Evolutionary conservation across 2,113 vertebrate genomes (phyloP), one percentile per base, ranked within the genome.

Genomic region (Corythornis cristatus): DNA sequence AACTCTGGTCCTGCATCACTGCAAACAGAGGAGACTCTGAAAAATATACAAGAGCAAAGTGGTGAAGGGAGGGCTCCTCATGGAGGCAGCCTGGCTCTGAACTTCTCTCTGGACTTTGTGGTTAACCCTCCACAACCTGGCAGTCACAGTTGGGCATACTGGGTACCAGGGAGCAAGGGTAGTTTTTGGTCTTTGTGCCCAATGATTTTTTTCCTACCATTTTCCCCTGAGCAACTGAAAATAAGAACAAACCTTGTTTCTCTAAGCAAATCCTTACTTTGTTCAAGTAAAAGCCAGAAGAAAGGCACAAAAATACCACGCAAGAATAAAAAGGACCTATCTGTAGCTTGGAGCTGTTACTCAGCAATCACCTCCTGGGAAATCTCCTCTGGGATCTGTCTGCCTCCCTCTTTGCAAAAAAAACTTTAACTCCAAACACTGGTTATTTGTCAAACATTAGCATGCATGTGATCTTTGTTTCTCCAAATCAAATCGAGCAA

Each of bases 401-500:
- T 71, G 67, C 88, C 37, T 84, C 40, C 56, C 31, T 43, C 70
- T 77, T 67, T 4, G 11, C 57, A 90, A 92, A 88, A 94, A 90
- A 94, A 90, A 90, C 93, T 80, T 93, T 92, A 46, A 93, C 72
- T 62, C 64, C 54, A 89, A 91, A 84, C 57, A 18, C 75, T 77
- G 81, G 80, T 93, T 97, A 97, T 97, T 96, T 97, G 95, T 97
- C 90, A 96, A 95, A 96, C 93, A 96, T 96, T 96, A 96, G 93
- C 96, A 95, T 96, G 95, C 90, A 89, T 96, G 89, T 87, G 91
- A 96, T 96, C 96, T 97, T 97, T 96, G 95, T 97, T 96, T 95
- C 95, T 97, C 92, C 91, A 96, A 96, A 97, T 97, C 97, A 97
- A 97, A 97, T 95, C 83, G 88, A 96, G 97, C 94, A 96, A 97